These are phyloP conservation scores for Crossaster papposus DNA, from an alignment of 53 echinoderm and acorn worm species.

Conservation along the genomic window DNA sequence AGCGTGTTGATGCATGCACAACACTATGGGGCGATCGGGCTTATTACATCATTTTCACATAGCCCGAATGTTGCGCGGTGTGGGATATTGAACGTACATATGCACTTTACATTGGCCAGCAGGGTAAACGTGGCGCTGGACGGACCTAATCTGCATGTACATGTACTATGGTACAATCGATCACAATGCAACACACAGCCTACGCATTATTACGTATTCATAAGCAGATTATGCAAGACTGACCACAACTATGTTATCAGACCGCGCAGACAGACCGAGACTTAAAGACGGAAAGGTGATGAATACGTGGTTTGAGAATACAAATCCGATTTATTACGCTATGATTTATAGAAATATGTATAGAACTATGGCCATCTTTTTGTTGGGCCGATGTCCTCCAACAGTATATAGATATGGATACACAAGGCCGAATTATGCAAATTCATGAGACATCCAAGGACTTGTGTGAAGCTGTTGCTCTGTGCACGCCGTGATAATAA, in stretches of 20 bases:
- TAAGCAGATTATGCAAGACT: slow-evolving; percentile 51
- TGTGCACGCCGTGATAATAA: neutral
- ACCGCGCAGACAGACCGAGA: neutral
- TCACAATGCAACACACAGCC: slow-evolving; percentile 4
- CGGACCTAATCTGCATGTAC: slow-evolving; percentile 44
- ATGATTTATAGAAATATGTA: slow-evolving; percentile 36
- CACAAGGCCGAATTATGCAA: slow-evolving; percentile 17
- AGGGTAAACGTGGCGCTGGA: neutral
- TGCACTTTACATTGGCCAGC: neutral
- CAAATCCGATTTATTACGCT: neutral
- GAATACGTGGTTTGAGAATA: neutral
- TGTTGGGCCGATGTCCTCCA: neutral
- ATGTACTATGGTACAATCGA: slow-evolving; percentile 29
- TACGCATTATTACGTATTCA: slow-evolving; percentile 45
- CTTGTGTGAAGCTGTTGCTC: neutral
- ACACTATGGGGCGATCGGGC: neutral
- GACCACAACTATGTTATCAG: slow-evolving; percentile 3
- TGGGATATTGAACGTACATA: neutral
- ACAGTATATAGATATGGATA: neutral
- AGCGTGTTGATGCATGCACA: neutral
- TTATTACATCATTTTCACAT: slow-evolving; percentile 61
- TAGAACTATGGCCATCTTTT: slow-evolving; percentile 25
- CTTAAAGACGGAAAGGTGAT: neutral
- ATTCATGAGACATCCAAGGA: slow-evolving; percentile 30
- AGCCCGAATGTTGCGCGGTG: slow-evolving; percentile 20